Percentiles rank a stretch among this genome's conserved stretches.
Conservation (phyloP, 1,140 invertebrate species). For the Brachionus sp. region DNA sequence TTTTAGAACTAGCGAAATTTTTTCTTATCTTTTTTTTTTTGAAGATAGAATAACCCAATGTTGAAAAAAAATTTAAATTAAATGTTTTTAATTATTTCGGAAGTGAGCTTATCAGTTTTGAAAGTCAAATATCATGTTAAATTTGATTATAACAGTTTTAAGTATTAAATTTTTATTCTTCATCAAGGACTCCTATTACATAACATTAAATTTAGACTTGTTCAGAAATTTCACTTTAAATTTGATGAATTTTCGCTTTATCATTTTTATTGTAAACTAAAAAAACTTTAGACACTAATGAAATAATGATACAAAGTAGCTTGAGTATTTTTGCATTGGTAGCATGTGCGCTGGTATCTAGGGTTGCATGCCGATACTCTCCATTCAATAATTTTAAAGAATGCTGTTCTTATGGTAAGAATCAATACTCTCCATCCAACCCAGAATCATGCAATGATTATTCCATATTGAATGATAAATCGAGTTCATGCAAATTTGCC, state of each 20-base stretch:
- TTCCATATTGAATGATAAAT: neutral
- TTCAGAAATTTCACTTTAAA: neutral
- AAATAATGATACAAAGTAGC: constrained; percentile 2
- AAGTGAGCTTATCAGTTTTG: neutral
- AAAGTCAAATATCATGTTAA: neutral
- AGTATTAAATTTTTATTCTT: constrained; percentile 6
- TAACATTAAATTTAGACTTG: neutral
- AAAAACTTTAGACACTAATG: neutral
- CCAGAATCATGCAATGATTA: constrained; percentile 4
- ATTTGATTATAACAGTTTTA: constrained; percentile 10
- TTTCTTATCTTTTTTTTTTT: neutral
- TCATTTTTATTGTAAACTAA: neutral
- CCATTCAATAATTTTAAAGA: constrained; percentile 9
- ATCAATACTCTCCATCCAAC: neutral
- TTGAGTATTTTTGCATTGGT: neutral
- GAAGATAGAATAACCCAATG: neutral
- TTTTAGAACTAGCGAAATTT: neutral
- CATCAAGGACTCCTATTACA: neutral
- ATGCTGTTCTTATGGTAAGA: constrained; percentile 9
- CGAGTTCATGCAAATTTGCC: constrained; percentile 29
- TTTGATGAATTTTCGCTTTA: neutral
- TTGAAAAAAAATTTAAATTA: neutral
- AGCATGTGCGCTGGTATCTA: neutral
- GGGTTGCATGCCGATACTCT: neutral
- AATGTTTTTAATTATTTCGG: constrained; percentile 4